Conservation (phyloP, 2,113 vertebrate species). For the Nematolebias whitei region DNA sequence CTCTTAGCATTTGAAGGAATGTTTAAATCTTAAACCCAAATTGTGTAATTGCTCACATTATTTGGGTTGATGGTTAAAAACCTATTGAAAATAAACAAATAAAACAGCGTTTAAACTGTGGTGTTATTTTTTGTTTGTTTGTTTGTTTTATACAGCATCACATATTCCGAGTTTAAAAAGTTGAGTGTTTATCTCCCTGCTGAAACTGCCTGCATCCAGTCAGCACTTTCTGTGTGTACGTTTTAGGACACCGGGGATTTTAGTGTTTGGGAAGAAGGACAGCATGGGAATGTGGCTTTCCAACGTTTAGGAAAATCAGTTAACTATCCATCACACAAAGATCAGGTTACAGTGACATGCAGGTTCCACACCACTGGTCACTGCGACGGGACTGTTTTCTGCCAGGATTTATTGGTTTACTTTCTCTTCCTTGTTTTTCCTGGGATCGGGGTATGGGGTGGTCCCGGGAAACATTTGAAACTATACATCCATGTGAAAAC, state of each 20-base stretch:
- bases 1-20: too few species aligned
- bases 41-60: too few species aligned
- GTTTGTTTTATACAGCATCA: conserved; percentile 16
- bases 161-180: conserved; percentile 18
- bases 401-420: conserved; percentile 30
- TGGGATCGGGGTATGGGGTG: neutral
- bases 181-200: neutral
- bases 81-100: too few species aligned
- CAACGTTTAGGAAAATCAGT: conserved; percentile 64
- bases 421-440: conserved; percentile 1
- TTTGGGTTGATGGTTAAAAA: too few species aligned
- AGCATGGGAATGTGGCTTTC: conserved; percentile 68
- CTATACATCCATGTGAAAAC: neutral
- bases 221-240: conserved; percentile 48
- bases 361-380: conserved; percentile 63
- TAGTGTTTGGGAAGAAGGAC: conserved; percentile 35
- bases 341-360: conserved; percentile 69
- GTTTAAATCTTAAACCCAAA: too few species aligned
- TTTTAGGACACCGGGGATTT: conserved; percentile 33
- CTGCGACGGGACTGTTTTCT: conserved; percentile 55
- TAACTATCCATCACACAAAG: conserved; percentile 71
- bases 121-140: conserved; percentile 9
- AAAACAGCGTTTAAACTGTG: neutral
- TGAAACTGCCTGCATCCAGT: conserved; percentile 41
- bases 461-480: neutral